A percentile compares a stretch with the other conserved stretches of the same genome.
Conservation (phyloP, 2,888 invertebrate species). For the Seladonia tumulorum region DNA sequence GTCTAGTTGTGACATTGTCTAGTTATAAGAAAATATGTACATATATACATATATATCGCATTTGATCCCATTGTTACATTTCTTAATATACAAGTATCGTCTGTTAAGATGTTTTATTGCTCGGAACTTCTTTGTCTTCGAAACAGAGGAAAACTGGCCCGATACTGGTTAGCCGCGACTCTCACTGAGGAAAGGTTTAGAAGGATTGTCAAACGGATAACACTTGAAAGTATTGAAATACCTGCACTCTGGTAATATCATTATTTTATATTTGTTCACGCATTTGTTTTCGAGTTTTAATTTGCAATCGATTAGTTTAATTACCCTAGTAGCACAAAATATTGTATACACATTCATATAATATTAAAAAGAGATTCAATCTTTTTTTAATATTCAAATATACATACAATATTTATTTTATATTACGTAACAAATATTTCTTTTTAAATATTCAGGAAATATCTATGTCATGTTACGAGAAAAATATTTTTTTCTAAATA, state of each 20-base stretch:
- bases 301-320: background rate
- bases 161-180: background rate
- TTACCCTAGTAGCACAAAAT: too few species aligned
- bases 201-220: background rate
- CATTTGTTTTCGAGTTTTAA: background rate
- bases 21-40: too few species aligned
- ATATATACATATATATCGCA: too few species aligned
- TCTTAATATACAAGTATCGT: background rate
- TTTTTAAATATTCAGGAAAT: too few species aligned
- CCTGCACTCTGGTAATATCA: background rate
- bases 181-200: background rate
- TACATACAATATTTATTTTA: too few species aligned
- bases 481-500: too few species aligned
- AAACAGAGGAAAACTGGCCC: background rate
- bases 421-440: too few species aligned
- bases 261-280: background rate
- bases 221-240: background rate
- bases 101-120: background rate
- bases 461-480: too few species aligned
- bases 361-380: too few species aligned
- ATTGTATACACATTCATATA: too few species aligned
- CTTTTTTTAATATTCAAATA: too few species aligned
- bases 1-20: background rate
- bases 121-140: background rate
- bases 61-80: background rate